Conservation (phyloP, 2,797 vertebrate species). For the Hapalemur alaotrensis region DNA sequence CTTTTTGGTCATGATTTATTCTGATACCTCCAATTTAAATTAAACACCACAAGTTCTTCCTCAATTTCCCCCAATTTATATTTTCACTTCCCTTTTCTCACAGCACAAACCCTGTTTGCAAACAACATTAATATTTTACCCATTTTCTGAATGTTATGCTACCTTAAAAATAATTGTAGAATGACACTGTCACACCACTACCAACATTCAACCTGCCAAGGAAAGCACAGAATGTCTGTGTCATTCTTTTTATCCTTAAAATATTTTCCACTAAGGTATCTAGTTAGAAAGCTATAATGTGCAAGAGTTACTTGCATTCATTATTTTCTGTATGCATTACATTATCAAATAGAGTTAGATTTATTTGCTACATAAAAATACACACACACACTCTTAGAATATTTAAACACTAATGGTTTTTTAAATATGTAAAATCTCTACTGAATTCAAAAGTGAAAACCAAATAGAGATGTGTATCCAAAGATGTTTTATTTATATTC, state of each 20-base stretch:
- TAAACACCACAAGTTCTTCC: too few species aligned
- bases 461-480: not conserved
- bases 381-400: not conserved
- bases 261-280: not conserved
- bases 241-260: not conserved
- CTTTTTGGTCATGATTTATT: not conserved
- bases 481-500: not conserved
- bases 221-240: not conserved
- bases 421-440: not conserved
- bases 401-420: not conserved
- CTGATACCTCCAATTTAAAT: not conserved
- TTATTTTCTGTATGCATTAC: not conserved
- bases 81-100: not conserved
- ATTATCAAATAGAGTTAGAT: not conserved
- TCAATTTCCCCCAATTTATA: too few species aligned
- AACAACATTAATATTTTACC: too few species aligned
- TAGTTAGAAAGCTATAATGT: not conserved
- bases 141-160: not conserved
- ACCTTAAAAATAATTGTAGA: not conserved
- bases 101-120: not conserved
- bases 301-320: not conserved
- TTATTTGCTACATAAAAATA: not conserved
- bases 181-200: fast-evolving
- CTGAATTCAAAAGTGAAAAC: not conserved
- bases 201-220: too few species aligned